Evolutionary conservation across 1,140 invertebrate genomes (phyloP).

Genomic region (Achroia grisella): DNA sequence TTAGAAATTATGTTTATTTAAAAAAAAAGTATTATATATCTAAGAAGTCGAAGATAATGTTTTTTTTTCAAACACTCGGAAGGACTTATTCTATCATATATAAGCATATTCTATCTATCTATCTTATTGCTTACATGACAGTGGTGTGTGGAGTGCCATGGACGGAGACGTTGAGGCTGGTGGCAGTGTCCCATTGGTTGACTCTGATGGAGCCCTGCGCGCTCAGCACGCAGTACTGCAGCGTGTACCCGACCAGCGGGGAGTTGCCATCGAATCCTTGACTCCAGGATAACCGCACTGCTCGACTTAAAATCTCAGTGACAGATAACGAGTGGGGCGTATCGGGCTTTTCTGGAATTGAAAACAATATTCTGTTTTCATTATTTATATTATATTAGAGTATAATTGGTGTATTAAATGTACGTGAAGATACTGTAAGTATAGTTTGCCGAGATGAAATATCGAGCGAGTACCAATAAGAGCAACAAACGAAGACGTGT

Average conservation of each 20-base stretch:
- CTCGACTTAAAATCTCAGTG: slow-evolving; percentile 80
- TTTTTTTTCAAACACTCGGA: too few species aligned
- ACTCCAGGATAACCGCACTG: slow-evolving; percentile 82
- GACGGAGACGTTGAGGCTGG: slow-evolving; percentile 60
- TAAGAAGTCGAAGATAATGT: too few species aligned
- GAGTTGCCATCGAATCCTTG: slow-evolving; percentile 89
- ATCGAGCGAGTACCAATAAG: too few species aligned
- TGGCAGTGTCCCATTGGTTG: slow-evolving; percentile 57
- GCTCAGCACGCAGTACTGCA: slow-evolving; percentile 75
- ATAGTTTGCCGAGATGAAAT: too few species aligned
- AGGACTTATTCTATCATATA: too few species aligned
- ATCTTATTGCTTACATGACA: slow-evolving; percentile 51
- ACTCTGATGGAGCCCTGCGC: slow-evolving; percentile 62
- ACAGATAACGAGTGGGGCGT: slow-evolving; percentile 79
- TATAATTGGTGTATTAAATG: too few species aligned
- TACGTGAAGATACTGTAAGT: too few species aligned
- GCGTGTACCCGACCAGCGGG: slow-evolving; percentile 81
- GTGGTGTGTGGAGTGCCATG: slow-evolving; percentile 32
- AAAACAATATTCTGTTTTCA: neutral
- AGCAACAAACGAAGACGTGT: too few species aligned
- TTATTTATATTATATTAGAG: too few species aligned
- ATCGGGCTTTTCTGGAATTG: slow-evolving; percentile 81
- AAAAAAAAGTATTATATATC: too few species aligned
- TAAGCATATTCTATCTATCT: too few species aligned
- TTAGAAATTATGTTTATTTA: too few species aligned